A percentile compares a stretch with the other conserved stretches of the same genome.
Evolutionary conservation across 2,888 invertebrate species (phyloP).

Genomic region (Hololepta plana): DNA sequence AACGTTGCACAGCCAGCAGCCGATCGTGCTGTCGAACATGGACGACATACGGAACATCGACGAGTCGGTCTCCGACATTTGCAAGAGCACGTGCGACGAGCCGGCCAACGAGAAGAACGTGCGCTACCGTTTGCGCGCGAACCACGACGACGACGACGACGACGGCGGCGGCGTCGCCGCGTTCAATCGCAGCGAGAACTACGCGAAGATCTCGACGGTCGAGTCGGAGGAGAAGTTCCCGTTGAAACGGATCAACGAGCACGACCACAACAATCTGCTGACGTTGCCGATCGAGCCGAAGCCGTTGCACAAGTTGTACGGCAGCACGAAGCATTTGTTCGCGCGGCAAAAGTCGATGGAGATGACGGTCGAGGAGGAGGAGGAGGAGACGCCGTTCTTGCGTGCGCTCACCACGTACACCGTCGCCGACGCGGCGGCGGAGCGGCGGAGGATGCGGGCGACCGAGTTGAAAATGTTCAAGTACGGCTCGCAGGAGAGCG

Average conservation of each 20-base stretch:
- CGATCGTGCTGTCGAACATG: conserved; percentile 37
- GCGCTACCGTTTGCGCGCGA: conserved; percentile 22
- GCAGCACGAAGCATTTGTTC: conserved; percentile 37
- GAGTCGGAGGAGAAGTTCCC: conserved; percentile 16
- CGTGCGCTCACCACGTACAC: conserved; percentile 4
- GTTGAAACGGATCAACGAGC: conserved; percentile 17
- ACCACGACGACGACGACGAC: conserved; percentile 15
- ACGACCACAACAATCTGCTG: conserved; percentile 14
- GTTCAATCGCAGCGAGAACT: conserved; percentile 3
- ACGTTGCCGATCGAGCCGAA: conserved; percentile 19
- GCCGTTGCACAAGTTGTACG: conserved; percentile 23
- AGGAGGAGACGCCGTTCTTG: conserved; percentile 33
- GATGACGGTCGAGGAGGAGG: conserved; percentile 12
- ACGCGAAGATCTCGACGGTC: conserved; percentile 7
- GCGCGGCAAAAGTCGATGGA: conserved; percentile 32
- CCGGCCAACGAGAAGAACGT: too few relatives aligned
- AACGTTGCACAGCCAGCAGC: conserved; percentile 41
- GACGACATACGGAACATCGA: conserved; percentile 31
- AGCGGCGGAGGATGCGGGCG: conserved; percentile 4
- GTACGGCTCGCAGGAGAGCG: conserved; percentile 30
- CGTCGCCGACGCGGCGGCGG: conserved; percentile 10
- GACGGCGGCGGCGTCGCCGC: conserved; percentile 14
- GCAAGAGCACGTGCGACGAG: too few relatives aligned
- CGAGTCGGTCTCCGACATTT: conserved; percentile 23
- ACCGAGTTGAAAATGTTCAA: conserved; percentile 15